Evolutionary conservation across 2,888 invertebrate species (phyloP).

Genomic region (Meandrusa payeni): DNA sequence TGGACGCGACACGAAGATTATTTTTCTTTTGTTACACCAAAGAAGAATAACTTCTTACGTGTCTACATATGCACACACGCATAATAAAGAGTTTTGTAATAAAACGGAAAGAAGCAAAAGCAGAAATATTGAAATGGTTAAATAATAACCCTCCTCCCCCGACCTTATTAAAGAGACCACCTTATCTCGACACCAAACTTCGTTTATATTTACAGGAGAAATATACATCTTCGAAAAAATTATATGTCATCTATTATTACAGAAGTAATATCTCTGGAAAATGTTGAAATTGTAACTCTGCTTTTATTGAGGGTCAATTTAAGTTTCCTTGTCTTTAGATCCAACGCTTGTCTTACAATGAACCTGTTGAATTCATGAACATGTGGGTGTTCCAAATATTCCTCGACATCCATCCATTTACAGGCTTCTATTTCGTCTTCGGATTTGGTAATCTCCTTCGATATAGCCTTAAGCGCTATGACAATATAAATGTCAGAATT

Average conservation of each 20-base stretch:
- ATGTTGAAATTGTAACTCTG: slow-evolving; percentile 47
- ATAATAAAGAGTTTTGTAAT: too few relatives aligned
- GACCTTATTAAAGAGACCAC: too few relatives aligned
- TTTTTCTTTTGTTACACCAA: too few relatives aligned
- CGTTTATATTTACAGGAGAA: too few relatives aligned
- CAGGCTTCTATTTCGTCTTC: slow-evolving; percentile 88
- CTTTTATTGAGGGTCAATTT: slow-evolving; percentile 80
- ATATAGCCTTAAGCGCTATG: slow-evolving; percentile 85
- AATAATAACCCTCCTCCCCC: too few relatives aligned
- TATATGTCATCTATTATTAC: slow-evolving; percentile 54
- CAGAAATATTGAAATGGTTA: too few relatives aligned
- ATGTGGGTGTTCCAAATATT: slow-evolving; percentile 85
- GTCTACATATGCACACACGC: too few relatives aligned
- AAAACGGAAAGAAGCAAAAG: too few relatives aligned
- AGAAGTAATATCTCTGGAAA: slow-evolving; percentile 54
- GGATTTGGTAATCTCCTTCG: slow-evolving; percentile 83
- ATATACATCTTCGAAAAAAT: too few relatives aligned
- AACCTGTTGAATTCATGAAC: slow-evolving; percentile 87
- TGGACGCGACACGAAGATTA: too few relatives aligned
- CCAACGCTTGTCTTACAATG: slow-evolving; percentile 84
- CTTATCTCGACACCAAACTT: too few relatives aligned
- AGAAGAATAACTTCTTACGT: too few relatives aligned
- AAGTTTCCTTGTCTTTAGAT: slow-evolving; percentile 82
- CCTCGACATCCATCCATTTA: slow-evolving; percentile 90
- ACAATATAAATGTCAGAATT: slow-evolving; percentile 94